phyloP scores from a whole-genome alignment of 2,888 invertebrate species.

The Eutolmus rufibarbis region DNA sequence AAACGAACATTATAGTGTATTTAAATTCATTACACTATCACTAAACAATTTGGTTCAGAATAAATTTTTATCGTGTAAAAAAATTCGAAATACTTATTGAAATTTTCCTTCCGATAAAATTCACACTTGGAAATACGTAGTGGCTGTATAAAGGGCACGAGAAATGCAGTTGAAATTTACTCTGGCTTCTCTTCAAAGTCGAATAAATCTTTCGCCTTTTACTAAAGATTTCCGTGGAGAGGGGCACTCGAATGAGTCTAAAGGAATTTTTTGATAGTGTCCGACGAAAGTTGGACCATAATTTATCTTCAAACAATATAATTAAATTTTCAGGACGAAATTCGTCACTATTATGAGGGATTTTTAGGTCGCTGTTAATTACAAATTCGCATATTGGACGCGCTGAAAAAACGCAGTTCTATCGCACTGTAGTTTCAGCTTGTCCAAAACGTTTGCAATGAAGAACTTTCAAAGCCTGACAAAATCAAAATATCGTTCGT shows the following conservation, averaged over 20 bases:
- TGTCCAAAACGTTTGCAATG: too few species aligned
- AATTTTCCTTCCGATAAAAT: background rate
- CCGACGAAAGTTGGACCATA: constrained; percentile 40
- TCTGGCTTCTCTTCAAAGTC: constrained; percentile 41
- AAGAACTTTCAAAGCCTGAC: too few species aligned
- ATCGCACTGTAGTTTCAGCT: too few species aligned
- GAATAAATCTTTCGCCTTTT: constrained; percentile 49
- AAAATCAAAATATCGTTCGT: too few species aligned
- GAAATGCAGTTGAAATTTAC: background rate
- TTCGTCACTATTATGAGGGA: too few species aligned
- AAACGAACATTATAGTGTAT: too few species aligned
- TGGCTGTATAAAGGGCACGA: background rate
- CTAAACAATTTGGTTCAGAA: background rate
- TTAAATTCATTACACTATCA: too few species aligned
- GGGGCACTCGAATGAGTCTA: constrained; percentile 48
- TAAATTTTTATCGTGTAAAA: background rate
- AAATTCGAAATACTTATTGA: background rate
- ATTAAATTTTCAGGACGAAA: background rate
- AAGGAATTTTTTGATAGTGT: constrained; percentile 39
- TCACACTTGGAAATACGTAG: background rate
- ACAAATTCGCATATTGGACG: too few species aligned
- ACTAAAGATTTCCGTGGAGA: constrained; percentile 49
- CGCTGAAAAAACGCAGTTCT: too few species aligned
- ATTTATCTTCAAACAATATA: background rate
- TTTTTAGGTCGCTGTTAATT: too few species aligned